Evolutionary conservation across 2,797 vertebrate genomes (phyloP), one percentile per base, ranked within the genome.

Genomic region (Pristis pectinata): DNA sequence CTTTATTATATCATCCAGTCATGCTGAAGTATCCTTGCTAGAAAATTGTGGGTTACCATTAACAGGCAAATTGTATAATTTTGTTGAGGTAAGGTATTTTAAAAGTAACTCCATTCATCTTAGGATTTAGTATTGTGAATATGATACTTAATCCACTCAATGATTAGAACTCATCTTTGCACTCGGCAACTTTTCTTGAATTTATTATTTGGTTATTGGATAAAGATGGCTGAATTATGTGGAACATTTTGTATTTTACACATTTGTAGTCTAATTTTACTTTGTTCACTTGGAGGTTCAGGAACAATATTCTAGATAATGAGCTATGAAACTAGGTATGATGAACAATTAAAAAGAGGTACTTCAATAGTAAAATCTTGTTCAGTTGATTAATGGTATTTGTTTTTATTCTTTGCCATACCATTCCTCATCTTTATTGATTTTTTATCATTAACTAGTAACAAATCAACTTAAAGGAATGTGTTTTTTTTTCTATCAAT

Each of bases 161-260:
- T 93, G 22, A 49, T 30, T 41, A 93, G 30, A 61, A 93, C 44
- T 37, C 2, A 92, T 89, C 53, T 59, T 6, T 89, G 27, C 13
- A 89, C 30, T 89, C 89, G 85, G 53, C 56, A 89, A 64, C n/a
- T 64, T 27, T 15, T 64, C n/a, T 91, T 92, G 37, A 92, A 92
- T 70, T 17, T 67, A 91, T 91, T 5, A 34, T 93, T 44, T 93
- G 41, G 44, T 67, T 72, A 7, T 74, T 93, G 34, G n/a, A 22
- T 91, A 61, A 7, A 91, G 87, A 59, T 87, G 49, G 11, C 6
- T 56, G 22, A 85, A 89, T 11, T 19, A 4, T 59, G 83, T 87
- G 85, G 82, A 30, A 13, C 83, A 59, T 53, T 59, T 17, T 61
- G 13, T 64, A 1, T 17, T 61, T 19, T 34, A 7, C n/a, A 85